Base-by-base conservation (phyloP, 2,113 vertebrate genomes). In the Gnathonemus longibarbis region DNA sequence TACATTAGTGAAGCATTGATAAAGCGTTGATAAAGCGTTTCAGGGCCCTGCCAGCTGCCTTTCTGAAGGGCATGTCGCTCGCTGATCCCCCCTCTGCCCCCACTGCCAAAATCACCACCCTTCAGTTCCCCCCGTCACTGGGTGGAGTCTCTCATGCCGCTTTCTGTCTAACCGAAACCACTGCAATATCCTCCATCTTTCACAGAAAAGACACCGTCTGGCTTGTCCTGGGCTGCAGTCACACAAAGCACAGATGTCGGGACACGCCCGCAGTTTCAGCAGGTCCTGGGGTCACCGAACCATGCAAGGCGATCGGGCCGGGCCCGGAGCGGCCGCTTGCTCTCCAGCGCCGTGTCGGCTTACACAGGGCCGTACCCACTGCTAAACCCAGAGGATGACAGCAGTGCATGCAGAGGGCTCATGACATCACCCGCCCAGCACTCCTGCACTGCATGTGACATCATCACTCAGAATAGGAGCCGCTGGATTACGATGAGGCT, bases 361-460 rank as follows among this genome's bases (percentile, higher is more conserved):
- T 94, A 89, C 45, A 66, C 62, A 9, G n/a, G 56, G 39, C 89
- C 91, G 24, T 93, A 95, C 92, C 89, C 85, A 35, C 17, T 0
- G 2, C 91, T 92, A 93, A 94, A 93, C 77, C 35, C 46, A 88
- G 91, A 90, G 90, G 93, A 94, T 91, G 93, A 94, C 92, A 92
- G 62, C 93, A 93, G 84, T 91, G 91, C 89, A 92, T 94, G 94
- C 87, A 93, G 89, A 93, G 93, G 89, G 92, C 53, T 52, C 92
- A 91, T 96, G 96, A 97, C 95, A 95, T 97, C 96, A 97, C 93
- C 91, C 56, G 46, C 88, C 66, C 89, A 24, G 49, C 93, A 95
- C 94, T 94, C 89, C 84, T 80, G 93, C 42, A 45, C 58, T 74
- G 89, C 24, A 27, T 87, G 84, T 90, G 89, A 85, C 89, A 89